Evolutionary conservation across 2,888 invertebrate species (phyloP), one percentile per base, ranked within the genome.

Genomic region (Sinohyriopsis cumingii): DNA sequence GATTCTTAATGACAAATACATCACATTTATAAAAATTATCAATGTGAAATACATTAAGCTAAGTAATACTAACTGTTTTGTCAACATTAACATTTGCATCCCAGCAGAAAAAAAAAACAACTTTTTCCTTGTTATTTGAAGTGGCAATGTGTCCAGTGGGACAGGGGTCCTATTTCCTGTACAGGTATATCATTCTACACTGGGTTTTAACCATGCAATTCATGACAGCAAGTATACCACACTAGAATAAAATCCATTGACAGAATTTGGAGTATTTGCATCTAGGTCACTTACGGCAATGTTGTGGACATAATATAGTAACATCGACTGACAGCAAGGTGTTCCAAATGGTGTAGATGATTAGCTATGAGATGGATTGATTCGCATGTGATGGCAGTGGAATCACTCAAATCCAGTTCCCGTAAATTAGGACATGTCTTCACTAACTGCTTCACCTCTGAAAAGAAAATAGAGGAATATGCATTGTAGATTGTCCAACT

Each of bases 401-500:
- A 95, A 91, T 98, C 97, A 25, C 97, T 97, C 71, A 97, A 88
- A 91, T 98, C 97, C 78, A 98, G 91, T 89, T 97, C 96, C 59
- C 94, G 90, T 24, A 98, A 92, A 2, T 93, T 91, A 0, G 94
- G 93, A 86, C 96, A 96, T 9, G 93, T 92, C 20, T 87, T 84
- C 0, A 93, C 93, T 65, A 97, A 90, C 18, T 92, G 90, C 9
- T 90, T 88, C 9, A 96, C 91, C 92, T 94, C 96, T 96, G 91
- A 55, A 69, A 55, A 67, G 55, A 55, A 60, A 54, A 57, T 19
- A 53, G 56, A 55, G 45, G 15, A 45, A 45, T 45, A 45, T 0
- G 12, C 1, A 45, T 12, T 45, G 28, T 22, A 56, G 24, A 67
- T 45, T 55, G 63, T 24, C n/a, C 59, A 45, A 12, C 45, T 45